Conservation (phyloP, 2,797 vertebrate genomes). For the Xerus rutilus region DNA sequence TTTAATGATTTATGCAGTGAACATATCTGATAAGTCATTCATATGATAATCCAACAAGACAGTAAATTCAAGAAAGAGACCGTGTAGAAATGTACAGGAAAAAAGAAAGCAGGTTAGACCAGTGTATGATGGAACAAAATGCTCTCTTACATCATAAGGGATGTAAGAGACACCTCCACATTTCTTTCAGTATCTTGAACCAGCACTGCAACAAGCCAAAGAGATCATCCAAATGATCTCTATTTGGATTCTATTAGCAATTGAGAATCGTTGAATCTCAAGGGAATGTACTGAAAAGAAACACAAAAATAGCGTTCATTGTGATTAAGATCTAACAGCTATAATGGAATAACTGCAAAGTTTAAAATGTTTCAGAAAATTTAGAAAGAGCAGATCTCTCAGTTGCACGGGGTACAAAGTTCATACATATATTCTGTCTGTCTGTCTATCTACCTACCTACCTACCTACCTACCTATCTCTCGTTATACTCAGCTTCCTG, state of each 20-base stretch:
- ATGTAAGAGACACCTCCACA: background rate
- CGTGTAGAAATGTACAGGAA: background rate
- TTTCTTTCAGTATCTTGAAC: conserved; percentile 49
- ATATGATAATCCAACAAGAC: background rate
- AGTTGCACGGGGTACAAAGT: background rate
- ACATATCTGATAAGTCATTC: background rate
- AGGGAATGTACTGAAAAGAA: conserved; percentile 49
- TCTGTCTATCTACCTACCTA: too few species aligned
- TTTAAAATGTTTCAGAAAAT: conserved; percentile 30
- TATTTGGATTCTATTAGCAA: conserved; percentile 42
- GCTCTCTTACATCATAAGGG: background rate
- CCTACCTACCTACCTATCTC: too few species aligned
- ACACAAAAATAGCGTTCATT: conserved; percentile 55
- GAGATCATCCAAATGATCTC: background rate
- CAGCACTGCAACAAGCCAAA: background rate
- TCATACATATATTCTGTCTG: background rate
- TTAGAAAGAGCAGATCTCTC: conserved; percentile 19
- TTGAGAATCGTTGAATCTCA: conserved; percentile 34
- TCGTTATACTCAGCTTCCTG: background rate
- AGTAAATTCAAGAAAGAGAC: conserved; percentile 37
- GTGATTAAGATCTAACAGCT: conserved; percentile 53
- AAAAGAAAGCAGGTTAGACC: background rate
- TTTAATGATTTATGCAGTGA: background rate
- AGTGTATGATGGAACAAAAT: background rate
- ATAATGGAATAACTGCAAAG: conserved; percentile 51